Evolutionary conservation across 2,888 invertebrate genomes (phyloP), one percentile per base, ranked within the genome.

Genomic region (Ariolimax columbianus): DNA sequence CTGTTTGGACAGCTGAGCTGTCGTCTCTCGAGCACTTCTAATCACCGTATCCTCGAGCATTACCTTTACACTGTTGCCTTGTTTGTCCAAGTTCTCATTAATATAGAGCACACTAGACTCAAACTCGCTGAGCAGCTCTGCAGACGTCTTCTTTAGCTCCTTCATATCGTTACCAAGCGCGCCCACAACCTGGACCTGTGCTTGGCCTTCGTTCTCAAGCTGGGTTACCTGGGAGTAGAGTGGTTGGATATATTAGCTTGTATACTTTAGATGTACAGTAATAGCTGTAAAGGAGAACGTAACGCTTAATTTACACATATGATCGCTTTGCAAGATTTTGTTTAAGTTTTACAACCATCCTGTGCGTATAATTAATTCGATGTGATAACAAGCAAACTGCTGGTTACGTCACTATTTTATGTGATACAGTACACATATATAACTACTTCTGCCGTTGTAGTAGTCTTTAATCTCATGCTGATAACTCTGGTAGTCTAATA

Each of bases 71-170:
- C n/a, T 14, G 26, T 75, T 11, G 40, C 36, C 40, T 30, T 85
- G 85, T 33, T 82, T 85, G 11, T 85, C 85, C 17, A 82, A 17
- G 72, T 82, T 82, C 9, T 77, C 82, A 36, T 85, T 85, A 33
- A 85, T 77, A 19, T 82, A 82, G 40, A 51, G 40, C n/a, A 82
- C 85, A 55, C 77, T 85, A 19, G 77, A 77, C 33, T 82, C 85
- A 51, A 85, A 66, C 78, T 85, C 82, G 14, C 26, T 43, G n/a
- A 82, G 70, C 6, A 78, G n/a, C 26, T 70, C 82, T 9, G 82
- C 17, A 0, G 75, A 82, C 4, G 30, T 85, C 47, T 75, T 77
- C 78, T 85, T 85, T 30, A 85, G 59, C 40, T 82, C 85, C 9
- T 77, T 47, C 26, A 85, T 72, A 66, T 85, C 78, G 3, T 63